phyloP scores from a whole-genome alignment of 1,140 invertebrate species.

The Lepidotrigona ventralis region DNA sequence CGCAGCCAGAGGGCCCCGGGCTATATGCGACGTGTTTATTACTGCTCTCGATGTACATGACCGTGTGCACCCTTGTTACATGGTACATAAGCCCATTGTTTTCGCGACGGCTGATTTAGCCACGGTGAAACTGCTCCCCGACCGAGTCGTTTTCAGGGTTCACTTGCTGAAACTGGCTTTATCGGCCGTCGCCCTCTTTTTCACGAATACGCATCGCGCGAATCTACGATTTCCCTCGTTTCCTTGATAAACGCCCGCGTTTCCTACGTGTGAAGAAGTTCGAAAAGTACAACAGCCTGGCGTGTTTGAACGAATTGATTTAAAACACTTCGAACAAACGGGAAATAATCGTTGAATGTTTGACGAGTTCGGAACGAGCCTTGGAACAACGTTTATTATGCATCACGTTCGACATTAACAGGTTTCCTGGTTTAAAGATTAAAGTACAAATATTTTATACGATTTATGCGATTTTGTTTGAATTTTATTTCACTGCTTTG shows the following conservation, averaged over 20 bases:
- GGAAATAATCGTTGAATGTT: neutral
- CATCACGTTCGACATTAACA: neutral
- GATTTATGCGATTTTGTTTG: neutral
- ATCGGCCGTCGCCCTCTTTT: neutral
- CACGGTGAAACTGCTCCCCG: neutral
- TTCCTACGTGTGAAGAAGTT: no score
- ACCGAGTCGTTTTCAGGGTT: constrained; percentile 12
- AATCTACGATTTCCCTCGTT: neutral
- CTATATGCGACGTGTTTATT: constrained; percentile 55
- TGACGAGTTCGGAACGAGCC: neutral
- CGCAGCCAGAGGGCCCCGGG: constrained; percentile 19
- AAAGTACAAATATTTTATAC: neutral
- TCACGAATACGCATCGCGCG: neutral
- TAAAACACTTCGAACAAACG: no score
- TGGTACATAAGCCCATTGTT: constrained; percentile 9
- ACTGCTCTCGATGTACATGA: constrained; percentile 24
- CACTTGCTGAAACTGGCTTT: neutral
- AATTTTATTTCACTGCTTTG: neutral
- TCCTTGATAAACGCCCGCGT: neutral
- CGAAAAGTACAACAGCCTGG: no score
- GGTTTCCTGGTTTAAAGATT: neutral
- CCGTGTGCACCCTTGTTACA: constrained; percentile 19
- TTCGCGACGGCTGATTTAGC: constrained; percentile 10
- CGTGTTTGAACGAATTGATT: no score
- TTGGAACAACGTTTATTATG: neutral